Base-by-base conservation (phyloP, 2,797 vertebrate species). In the Aphelocoma californica region DNA sequence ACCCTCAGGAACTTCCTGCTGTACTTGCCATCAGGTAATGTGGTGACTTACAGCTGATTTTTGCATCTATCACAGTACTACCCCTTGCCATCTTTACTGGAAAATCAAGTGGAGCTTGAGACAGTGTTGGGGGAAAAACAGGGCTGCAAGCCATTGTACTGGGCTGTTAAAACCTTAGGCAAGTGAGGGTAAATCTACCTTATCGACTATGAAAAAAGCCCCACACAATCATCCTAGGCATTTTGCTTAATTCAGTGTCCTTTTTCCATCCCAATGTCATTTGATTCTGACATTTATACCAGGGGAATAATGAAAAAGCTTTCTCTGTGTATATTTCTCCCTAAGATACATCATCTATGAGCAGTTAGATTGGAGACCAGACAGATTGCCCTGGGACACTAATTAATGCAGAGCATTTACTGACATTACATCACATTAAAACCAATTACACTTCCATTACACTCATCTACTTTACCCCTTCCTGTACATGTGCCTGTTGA, bases 381-480 rank as follows among this genome's bases (percentile, higher is more conserved):
- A 69, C 47, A 62, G 53, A 71, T 53, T 70, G 62, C 77, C 45
- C 66, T 61, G 64, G 44, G 86, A 58, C 25, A 10, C 34, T 86
- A 91, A 92, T 95, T 77, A 90, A 91, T 77, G 56, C 10, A 56
- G 45, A 84, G 20, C 61, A 91, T 92, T 83, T 84, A 80, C 75
- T 90, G 81, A 92, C 91, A 79, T 84, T 51, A 40, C 36, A 88
- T 71, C 77, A 34, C 74, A 91, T 91, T 56, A 65, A 77, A 95
- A 81, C 51, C 75, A 67, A 93, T 86, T 86, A 80, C 18, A 50
- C 31, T 92, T 94, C 71, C 81, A 92, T 92, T 94, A 69, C 56
- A 45, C 38, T 87, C 5, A 2, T 87, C 73, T 86, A 29, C 47
- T 85, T 93, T 94, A 58, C 64, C 42, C 36, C 32, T 87, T 88